Base-by-base conservation (phyloP, 2,113 vertebrate genomes). In the Dipodomys spectabilis region DNA sequence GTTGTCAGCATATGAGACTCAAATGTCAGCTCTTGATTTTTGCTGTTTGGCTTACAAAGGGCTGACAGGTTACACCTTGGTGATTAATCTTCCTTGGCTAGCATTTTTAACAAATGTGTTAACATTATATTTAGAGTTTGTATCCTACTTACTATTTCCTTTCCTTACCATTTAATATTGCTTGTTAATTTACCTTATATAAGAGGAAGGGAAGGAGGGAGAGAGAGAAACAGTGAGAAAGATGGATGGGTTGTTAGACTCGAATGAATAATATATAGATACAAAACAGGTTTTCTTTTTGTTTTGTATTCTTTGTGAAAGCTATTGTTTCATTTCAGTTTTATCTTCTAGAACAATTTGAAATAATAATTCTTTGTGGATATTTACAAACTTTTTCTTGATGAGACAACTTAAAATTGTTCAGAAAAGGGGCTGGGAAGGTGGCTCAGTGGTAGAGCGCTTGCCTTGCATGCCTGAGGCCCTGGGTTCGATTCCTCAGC, bases 61-160 rank as follows among this genome's bases (percentile, higher is more conserved):
- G 86, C 88, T 45, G 67, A 94, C 88, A 96, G n/a, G 77, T 90
- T 91, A 71, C 86, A 91, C 68, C 39, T 78, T 74, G 75, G 49
- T 91, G 79, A 92, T 92, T 92, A 89, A 74, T 94, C 91, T 93
- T 92, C 49, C 39, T 96, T 94, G 71, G 82, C 75, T 92, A 87
- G 60, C 72, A 71, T 77, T 90, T 92, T 82, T 88, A 92, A 92
- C 74, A 94, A 90, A 90, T 32, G 18, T 44, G 75, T 88, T 73
- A 78, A 57, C 89, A 88, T 95, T 91, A 32, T 44, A 39, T 25
- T 77, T 88, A 65, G 35, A 78, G 62, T 72, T 64, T 15, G 53
- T 62, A 49, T 69, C 1, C 1, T 68, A n/a, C 67, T 85, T 83
- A 72, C 60, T 53, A 28, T 49, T 92, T 79, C 35, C 68, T 88